phyloP scores from a whole-genome alignment of 2,797 vertebrate genomes.

The Lophotriccus pileatus region DNA sequence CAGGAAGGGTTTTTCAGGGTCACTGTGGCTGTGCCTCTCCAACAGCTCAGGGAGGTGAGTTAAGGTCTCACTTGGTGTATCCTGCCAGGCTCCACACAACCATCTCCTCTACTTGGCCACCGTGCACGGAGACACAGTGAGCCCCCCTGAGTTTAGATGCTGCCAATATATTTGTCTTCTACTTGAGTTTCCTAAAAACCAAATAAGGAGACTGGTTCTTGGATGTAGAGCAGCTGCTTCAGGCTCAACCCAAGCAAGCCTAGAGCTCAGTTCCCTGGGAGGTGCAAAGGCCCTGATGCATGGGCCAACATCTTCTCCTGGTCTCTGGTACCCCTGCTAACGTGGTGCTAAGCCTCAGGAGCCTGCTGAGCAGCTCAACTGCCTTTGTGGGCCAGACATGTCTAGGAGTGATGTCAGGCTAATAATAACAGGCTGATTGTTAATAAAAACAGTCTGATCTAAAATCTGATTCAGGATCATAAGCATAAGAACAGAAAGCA shows the following conservation, averaged over 20 bases:
- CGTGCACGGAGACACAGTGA: background rate
- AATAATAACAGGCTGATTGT: constrained; percentile 17
- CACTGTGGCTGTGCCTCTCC: background rate
- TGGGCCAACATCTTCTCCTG: background rate
- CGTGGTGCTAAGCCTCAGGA: background rate
- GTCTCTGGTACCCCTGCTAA: background rate
- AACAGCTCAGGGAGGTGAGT: background rate
- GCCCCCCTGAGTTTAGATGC: background rate
- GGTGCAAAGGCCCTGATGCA: background rate
- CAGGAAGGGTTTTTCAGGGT: background rate
- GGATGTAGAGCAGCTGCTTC: background rate
- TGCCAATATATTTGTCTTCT: background rate
- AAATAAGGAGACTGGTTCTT: background rate
- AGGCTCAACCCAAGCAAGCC: background rate
- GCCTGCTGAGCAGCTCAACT: background rate
- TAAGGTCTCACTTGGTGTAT: background rate
- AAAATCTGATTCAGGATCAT: background rate
- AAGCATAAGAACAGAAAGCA: background rate
- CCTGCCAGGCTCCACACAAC: background rate
- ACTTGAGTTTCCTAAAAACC: background rate
- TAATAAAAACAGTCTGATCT: constrained; percentile 42
- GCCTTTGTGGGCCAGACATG: background rate
- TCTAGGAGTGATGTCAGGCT: constrained; percentile 31
- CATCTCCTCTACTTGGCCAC: background rate
- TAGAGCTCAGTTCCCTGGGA: background rate